These are phyloP conservation scores for Phenganax marumi DNA, from an alignment of 92 coral and sea anemone genomes.

Conservation along the genomic window DNA sequence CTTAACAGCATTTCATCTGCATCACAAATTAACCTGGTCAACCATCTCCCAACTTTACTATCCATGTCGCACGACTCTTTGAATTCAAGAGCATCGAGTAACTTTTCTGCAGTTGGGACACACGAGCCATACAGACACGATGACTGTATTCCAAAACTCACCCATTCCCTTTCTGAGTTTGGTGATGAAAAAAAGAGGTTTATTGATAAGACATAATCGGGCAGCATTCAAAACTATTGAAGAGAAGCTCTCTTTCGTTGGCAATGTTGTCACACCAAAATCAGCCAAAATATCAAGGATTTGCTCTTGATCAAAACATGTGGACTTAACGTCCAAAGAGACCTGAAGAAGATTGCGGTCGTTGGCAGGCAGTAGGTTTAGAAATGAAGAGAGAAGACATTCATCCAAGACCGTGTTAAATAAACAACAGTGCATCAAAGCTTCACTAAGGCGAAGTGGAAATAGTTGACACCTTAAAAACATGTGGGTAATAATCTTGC, in stretches of 20 bases:
- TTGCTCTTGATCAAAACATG: conserved; percentile 48
- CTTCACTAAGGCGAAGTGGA: conserved; percentile 60
- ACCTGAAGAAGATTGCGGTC: conserved; percentile 46
- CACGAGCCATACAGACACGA: conserved; percentile 45
- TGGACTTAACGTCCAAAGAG: conserved; percentile 4
- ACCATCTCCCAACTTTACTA: conserved; percentile 7
- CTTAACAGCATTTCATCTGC: conserved; percentile 6
- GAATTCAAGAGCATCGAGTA: conserved; percentile 11
- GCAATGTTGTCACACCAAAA: conserved; percentile 48
- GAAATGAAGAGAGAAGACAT: conserved; percentile 57
- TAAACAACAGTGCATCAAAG: conserved; percentile 57
- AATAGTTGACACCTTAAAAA: conserved; percentile 59
- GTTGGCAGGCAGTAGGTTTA: conserved; percentile 49
- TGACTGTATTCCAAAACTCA: conserved; percentile 58
- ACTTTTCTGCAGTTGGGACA: conserved; percentile 45
- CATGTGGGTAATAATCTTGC: conserved; percentile 61
- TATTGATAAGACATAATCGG: conserved; percentile 49
- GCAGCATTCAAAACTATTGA: conserved; percentile 56
- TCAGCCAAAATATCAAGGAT: conserved; percentile 59
- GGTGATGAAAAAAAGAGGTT: conserved; percentile 58
- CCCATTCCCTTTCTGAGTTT: conserved; percentile 65
- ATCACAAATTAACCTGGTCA: conserved; percentile 14
- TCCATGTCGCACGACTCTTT: conserved; percentile 14
- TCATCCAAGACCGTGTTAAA: conserved; percentile 58
- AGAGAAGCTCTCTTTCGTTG: conserved; percentile 48